A percentile compares a stretch with the other conserved stretches of the same genome.
Conservation (phyloP, 2,888 invertebrate genomes). For the Linyphia triangularis region DNA sequence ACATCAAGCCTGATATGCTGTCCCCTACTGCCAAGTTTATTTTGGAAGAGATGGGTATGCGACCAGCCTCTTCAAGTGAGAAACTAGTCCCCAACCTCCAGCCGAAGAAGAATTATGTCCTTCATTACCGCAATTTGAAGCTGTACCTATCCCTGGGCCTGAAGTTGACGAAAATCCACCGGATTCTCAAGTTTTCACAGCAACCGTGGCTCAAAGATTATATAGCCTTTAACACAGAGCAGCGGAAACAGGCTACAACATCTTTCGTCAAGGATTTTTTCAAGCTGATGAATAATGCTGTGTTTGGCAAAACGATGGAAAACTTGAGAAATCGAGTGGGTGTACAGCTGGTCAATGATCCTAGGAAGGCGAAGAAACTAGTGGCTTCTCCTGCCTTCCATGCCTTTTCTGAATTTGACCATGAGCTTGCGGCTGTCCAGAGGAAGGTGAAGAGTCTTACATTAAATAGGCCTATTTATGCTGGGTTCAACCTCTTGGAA, state of each 20-base stretch:
- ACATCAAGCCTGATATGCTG: background rate
- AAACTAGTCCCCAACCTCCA: constrained; percentile 65
- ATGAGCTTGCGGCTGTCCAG: constrained; percentile 15
- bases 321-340: constrained; percentile 78
- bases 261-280: constrained; percentile 80
- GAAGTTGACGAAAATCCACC: constrained; percentile 76
- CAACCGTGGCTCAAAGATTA: constrained; percentile 53
- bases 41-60: background rate
- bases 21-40: background rate
- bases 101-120: constrained; percentile 75
- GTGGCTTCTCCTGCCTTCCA: constrained; percentile 63
- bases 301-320: constrained; percentile 79
- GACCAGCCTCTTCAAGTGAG: background rate
- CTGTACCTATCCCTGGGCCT: constrained; percentile 76
- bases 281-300: constrained; percentile 78
- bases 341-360: constrained; percentile 76
- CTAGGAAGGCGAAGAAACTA: constrained; percentile 24
- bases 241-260: constrained; percentile 77
- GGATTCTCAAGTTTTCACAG: constrained; percentile 55
- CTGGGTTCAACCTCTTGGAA: constrained; percentile 77
- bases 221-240: constrained; percentile 73
- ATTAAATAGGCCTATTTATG: constrained; percentile 77
- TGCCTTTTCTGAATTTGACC: background rate
- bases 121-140: constrained; percentile 76
- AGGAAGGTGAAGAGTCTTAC: constrained; percentile 27